A percentile compares a stretch with the other conserved stretches of the same genome.
These are phyloP conservation scores for Gymnothorax reevesii DNA, from an alignment of 2,797 vertebrate genomes.

Conservation along the genomic window DNA sequence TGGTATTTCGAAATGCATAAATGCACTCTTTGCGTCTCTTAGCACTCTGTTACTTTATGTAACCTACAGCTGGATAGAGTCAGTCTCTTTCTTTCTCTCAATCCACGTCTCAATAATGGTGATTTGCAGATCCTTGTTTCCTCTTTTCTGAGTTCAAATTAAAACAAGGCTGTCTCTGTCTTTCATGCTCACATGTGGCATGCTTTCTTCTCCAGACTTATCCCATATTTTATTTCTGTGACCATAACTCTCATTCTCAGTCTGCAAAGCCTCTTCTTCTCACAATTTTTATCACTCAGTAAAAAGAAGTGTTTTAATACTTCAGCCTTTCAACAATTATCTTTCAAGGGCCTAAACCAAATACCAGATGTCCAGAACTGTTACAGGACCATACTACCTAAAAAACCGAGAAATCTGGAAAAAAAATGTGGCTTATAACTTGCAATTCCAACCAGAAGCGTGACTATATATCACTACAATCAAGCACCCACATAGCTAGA, in stretches of 20 bases:
- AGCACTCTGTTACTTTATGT: background rate
- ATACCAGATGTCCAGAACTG: background rate
- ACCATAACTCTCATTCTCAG: background rate
- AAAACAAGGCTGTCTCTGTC: background rate
- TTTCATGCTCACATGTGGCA: background rate
- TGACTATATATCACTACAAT: no score
- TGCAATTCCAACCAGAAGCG: background rate
- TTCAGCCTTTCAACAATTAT: background rate
- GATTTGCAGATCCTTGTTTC: no score
- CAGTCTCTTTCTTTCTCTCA: conserved; percentile 30
- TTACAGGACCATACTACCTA: background rate
- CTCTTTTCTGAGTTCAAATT: no score
- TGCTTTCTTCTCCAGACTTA: background rate
- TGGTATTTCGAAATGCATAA: conserved; percentile 46
- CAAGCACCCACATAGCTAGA: background rate
- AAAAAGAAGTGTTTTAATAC: background rate
- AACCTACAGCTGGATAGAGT: conserved; percentile 30
- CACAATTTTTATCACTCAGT: background rate
- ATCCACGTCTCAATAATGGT: background rate
- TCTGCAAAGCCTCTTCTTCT: background rate
- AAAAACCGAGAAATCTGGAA: background rate
- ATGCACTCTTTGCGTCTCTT: conserved; percentile 12
- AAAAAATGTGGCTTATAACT: background rate
- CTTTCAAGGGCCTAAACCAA: background rate
- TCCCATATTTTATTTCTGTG: background rate